Conservation (phyloP, 2,797 vertebrate genomes). For the Holocentrus rufus region DNA sequence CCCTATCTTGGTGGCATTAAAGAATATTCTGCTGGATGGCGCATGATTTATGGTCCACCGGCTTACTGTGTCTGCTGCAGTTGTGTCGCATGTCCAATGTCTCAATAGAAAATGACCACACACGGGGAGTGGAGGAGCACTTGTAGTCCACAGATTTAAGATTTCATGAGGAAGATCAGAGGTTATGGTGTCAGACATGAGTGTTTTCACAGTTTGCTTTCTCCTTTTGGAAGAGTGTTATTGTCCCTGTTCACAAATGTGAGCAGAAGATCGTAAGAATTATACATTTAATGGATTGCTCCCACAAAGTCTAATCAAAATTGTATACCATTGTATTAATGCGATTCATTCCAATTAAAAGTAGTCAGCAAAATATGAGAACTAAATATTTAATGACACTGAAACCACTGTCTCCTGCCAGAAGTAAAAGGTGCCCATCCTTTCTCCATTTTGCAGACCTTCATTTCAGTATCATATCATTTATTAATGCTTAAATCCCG, state of each 20-base stretch:
- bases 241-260: no score
- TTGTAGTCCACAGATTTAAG: background rate
- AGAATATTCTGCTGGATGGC: constrained; percentile 41
- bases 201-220: no score
- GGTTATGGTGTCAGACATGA: background rate
- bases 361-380: no score
- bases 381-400: background rate
- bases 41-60: constrained; percentile 64
- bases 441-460: background rate
- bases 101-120: constrained; percentile 54
- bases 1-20: constrained; percentile 26
- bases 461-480: constrained; percentile 24
- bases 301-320: no score
- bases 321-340: no score
- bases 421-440: background rate
- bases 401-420: background rate
- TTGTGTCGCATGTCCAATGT: constrained; percentile 34
- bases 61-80: constrained; percentile 45
- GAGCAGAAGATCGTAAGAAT: no score
- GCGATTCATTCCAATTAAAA: no score
- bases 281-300: no score
- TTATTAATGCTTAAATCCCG: constrained; percentile 6
- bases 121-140: constrained; percentile 4
- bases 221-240: no score
- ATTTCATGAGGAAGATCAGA: constrained; percentile 20